Evolutionary conservation across 2,797 vertebrate genomes (phyloP), one percentile per base, ranked within the genome.

Genomic region (Crypturellus tataupa): DNA sequence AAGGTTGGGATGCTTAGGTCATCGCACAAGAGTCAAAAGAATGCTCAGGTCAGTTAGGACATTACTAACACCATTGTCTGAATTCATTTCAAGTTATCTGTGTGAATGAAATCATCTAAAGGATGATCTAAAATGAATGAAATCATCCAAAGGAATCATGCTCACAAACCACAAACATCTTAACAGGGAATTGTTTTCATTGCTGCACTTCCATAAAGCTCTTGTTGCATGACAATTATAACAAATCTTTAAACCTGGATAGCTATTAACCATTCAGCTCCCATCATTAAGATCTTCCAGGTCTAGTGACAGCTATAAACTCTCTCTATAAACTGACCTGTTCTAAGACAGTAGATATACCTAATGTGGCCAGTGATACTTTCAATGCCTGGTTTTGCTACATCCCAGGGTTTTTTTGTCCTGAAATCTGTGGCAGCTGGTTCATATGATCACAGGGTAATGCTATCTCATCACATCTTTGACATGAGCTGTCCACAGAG

Each of bases 41-140:
- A 35, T 76, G 55, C n/a, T 23, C 10, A 55, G 53, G 10, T 47
- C 71, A 42, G 12, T 77, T 49, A 76, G 69, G 69, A 86, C 79
- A 33, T 59, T 76, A 75, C n/a, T 76, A 53, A 76, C 9, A 20
- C 29, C 29, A 46, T 37, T 0, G 29, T n/a, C 63, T 68, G 33
- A 59, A 64, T n/a, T 80, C 3, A 53, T 71, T 68, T 83, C 14
- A 87, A 56, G 65, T n/a, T 42, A 31, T 65, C 60, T 72, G 8
- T 49, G 35, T 89, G 85, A 91, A 77, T 68, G 65, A 89, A 93
- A 60, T 29, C 55, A 80, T 68, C 73, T 68, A 60, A 49, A 72
- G 69, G 31, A 80, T 49, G 47, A 49, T 24, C 47, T 49, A 24
- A 49, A 49, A 40, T 89, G 88, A 91, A 77, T 68, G 65, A 89